Conservation (phyloP, 1,140 invertebrate species). For the Ceratosolen solmsi region DNA sequence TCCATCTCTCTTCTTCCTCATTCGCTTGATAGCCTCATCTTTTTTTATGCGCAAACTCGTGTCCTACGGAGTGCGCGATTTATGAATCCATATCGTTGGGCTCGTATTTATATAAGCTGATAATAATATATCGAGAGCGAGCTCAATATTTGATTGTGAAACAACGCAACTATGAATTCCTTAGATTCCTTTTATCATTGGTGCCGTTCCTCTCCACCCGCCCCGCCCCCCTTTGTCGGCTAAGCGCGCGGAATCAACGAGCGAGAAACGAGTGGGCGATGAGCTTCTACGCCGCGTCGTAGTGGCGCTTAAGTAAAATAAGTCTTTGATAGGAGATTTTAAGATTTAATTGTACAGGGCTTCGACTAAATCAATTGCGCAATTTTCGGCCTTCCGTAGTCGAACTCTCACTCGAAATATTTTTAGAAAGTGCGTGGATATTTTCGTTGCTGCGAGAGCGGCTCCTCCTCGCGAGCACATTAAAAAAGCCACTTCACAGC, state of each 20-base stretch:
- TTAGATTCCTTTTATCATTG: neutral
- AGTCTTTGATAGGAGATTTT: no score
- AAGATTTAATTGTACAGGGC: no score
- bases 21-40: neutral
- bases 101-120: slow-evolving; percentile 46
- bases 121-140: slow-evolving; percentile 21
- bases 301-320: no score
- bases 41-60: neutral
- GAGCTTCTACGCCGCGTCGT: no score
- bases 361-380: slow-evolving; percentile 18
- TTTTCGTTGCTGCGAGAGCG: slow-evolving; percentile 4
- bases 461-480: neutral
- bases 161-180: slow-evolving; percentile 16
- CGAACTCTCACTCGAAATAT: slow-evolving; percentile 16
- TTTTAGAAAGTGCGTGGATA: slow-evolving; percentile 1
- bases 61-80: neutral
- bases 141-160: slow-evolving; percentile 33
- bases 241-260: neutral
- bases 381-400: slow-evolving; percentile 3
- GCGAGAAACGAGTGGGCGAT: neutral
- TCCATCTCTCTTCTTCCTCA: neutral
- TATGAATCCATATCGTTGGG: slow-evolving; percentile 17
- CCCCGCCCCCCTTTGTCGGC: no score
- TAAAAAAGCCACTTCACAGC: neutral
- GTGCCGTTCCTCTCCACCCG: no score